These are phyloP conservation scores for Cryptotermes secundus DNA, from an alignment of 1,140 invertebrate genomes.

Conservation along the genomic window DNA sequence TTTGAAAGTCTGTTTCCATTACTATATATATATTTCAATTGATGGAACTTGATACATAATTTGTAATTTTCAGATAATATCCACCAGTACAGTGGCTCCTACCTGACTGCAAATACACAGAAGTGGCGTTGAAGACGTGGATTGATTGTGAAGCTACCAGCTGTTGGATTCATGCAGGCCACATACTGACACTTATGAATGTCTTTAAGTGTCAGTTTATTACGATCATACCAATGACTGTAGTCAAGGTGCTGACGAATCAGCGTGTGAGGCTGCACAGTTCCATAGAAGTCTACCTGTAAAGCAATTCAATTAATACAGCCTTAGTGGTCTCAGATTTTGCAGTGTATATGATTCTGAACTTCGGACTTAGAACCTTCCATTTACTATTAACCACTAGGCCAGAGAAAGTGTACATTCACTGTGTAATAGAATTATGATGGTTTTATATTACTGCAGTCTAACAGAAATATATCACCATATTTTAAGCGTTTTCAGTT, in stretches of 20 bases:
- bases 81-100: neutral
- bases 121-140: conserved; percentile 92
- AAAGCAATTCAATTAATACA: conserved; percentile 26
- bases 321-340: neutral
- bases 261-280: conserved; percentile 93
- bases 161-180: conserved; percentile 96
- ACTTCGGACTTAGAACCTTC: neutral
- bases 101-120: conserved; percentile 82
- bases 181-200: conserved; percentile 97
- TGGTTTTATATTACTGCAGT: no score
- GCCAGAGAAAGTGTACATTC: no score
- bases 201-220: conserved; percentile 88
- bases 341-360: neutral
- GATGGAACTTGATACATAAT: no score
- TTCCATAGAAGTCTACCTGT: conserved; percentile 84
- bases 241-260: conserved; percentile 95
- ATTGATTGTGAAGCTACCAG: conserved; percentile 95
- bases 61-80: no score
- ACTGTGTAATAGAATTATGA: no score
- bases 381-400: no score
- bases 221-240: conserved; percentile 92
- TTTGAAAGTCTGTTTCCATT: no score
- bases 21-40: no score
- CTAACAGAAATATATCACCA: no score
- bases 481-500: no score